Evolutionary conservation across 2,888 invertebrate genomes (phyloP).

Genomic region (Ophion ventricosus): DNA sequence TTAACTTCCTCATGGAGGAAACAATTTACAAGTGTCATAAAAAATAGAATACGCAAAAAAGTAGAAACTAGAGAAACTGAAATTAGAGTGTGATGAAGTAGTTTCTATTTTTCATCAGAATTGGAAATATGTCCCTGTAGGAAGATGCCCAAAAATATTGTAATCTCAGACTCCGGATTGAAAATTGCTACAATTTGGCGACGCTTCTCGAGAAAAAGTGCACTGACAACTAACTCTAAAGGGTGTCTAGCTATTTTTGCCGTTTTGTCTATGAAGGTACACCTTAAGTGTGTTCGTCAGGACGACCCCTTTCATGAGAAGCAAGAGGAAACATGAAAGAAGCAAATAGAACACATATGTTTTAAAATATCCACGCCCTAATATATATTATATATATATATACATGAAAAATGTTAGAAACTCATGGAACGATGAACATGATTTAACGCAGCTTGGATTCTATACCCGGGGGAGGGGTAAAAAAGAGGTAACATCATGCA

Average conservation of each 20-base stretch:
- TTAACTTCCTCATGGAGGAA: neutral
- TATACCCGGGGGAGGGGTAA: neutral
- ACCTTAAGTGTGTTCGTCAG: too few species aligned
- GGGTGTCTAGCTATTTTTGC: neutral
- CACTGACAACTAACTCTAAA: neutral
- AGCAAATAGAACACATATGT: neutral
- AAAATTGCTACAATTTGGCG: neutral
- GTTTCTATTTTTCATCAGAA: neutral
- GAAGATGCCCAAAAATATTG: neutral
- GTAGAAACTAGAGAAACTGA: neutral
- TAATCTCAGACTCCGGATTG: neutral
- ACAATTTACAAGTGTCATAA: neutral
- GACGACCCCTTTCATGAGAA: neutral
- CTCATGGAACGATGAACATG: constrained; percentile 25
- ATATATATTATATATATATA: neutral
- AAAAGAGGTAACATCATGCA: neutral
- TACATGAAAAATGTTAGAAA: constrained; percentile 6
- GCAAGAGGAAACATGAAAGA: neutral
- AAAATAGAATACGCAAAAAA: neutral
- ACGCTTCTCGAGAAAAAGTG: neutral
- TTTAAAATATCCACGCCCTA: neutral
- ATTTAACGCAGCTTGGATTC: constrained; percentile 25
- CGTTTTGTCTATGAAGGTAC: neutral
- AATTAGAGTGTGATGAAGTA: neutral
- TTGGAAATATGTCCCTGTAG: neutral